Conservation (phyloP, 2,888 invertebrate genomes). For the Eretmocerus hayati region DNA sequence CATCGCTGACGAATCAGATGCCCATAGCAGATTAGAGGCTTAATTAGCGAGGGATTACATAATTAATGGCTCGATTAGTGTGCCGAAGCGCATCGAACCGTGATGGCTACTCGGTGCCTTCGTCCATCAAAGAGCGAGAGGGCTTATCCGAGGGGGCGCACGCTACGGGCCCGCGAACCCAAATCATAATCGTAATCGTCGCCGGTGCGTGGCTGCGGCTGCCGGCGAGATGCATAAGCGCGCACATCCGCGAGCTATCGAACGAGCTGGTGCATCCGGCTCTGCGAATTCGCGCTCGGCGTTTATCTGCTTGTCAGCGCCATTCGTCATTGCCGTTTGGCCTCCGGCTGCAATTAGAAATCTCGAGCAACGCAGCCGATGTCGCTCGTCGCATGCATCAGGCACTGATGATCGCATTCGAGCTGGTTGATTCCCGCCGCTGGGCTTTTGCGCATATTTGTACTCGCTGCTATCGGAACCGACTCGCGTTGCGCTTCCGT, state of each 20-base stretch:
- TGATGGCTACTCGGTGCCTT: neutral
- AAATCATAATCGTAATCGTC: conserved; percentile 11
- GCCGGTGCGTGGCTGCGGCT: neutral
- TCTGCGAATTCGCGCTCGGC: conserved; percentile 15
- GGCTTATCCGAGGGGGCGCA: conserved; percentile 2
- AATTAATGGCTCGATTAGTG: conserved; percentile 44
- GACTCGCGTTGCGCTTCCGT: too few relatives aligned
- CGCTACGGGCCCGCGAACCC: neutral
- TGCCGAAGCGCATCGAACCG: conserved; percentile 39
- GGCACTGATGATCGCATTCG: too few relatives aligned
- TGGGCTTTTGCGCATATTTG: too few relatives aligned
- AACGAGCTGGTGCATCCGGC: neutral
- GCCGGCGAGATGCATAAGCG: conserved; percentile 3
- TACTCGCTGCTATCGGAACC: too few relatives aligned
- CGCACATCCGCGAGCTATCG: neutral
- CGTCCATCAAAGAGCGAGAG: neutral
- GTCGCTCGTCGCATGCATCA: neutral
- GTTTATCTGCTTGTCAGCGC: conserved; percentile 18
- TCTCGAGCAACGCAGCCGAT: too few relatives aligned
- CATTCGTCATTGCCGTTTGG: conserved; percentile 12
- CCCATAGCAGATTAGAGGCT: conserved; percentile 36
- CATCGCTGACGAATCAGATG: neutral
- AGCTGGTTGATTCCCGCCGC: too few relatives aligned
- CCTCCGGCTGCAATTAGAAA: conserved; percentile 14
- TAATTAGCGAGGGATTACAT: conserved; percentile 44